phyloP scores from a whole-genome alignment of 1,140 invertebrate species.

The Galendromus occidentalis region DNA sequence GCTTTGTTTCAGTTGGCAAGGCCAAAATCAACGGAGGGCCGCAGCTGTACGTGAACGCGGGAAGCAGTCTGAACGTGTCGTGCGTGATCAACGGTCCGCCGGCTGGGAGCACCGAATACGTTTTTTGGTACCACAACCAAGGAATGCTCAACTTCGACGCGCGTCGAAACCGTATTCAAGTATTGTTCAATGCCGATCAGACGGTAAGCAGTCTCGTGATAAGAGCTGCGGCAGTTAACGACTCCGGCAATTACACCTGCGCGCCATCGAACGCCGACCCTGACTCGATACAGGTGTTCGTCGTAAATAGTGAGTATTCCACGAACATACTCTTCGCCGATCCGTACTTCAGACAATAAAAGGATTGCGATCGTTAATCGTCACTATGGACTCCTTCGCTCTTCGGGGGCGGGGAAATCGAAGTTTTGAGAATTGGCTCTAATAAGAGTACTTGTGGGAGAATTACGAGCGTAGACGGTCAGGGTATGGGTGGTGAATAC shows the following conservation, averaged over 20 bases:
- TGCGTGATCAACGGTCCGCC: slow-evolving; percentile 40
- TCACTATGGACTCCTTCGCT: too few relatives aligned
- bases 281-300: slow-evolving; percentile 50
- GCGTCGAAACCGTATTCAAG: slow-evolving; percentile 39
- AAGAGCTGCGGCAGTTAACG: slow-evolving; percentile 39
- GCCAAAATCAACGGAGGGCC: slow-evolving; percentile 59
- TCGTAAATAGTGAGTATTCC: slow-evolving; percentile 49
- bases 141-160: slow-evolving; percentile 72
- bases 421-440: too few relatives aligned
- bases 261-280: slow-evolving; percentile 57
- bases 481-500: too few relatives aligned
- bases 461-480: too few relatives aligned
- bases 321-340: not conserved
- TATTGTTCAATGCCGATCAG: slow-evolving; percentile 11
- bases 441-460: too few relatives aligned
- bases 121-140: slow-evolving; percentile 64
- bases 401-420: too few relatives aligned
- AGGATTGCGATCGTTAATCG: too few relatives aligned
- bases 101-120: slow-evolving; percentile 45
- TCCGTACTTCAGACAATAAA: too few relatives aligned
- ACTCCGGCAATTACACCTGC: slow-evolving; percentile 72
- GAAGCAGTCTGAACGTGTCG: slow-evolving; percentile 52
- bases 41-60: slow-evolving; percentile 64
- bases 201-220: slow-evolving; percentile 33
- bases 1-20: slow-evolving; percentile 45